Evolutionary conservation across 92 coral and sea anemone genomes (phyloP), one percentile per base, ranked within the genome.

Genomic region (Palythoa grandis): DNA sequence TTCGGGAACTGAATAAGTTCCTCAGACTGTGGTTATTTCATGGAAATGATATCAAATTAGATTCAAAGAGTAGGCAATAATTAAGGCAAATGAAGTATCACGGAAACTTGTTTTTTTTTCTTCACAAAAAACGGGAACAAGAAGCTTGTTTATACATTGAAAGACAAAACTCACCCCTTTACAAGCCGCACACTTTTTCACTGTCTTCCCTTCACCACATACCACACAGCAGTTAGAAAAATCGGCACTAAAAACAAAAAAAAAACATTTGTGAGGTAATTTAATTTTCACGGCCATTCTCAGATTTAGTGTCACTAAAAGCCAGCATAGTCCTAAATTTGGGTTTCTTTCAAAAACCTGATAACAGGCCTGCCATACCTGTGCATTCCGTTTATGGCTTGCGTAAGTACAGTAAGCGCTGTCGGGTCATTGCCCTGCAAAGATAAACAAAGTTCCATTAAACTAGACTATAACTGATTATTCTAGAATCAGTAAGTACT

Each of bases 311-410:
- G 7, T 63, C 20, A 2, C 19, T 19, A 63, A 7, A 5, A 7
- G 25, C 11, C 3, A 19, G 11, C 22, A 5, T 22, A 63, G 23
- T 8, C 8, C 23, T 23, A 9, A 63, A 63, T 7, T 29, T 5
- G 2, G 69, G 69, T 63, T n/a, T 63, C 10, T 8, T 63, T n/a
- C 4, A n/a, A 63, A 63, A 63, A 19, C 7, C 20, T 3, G 20
- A 61, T 8, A 2, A 40, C 52, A 19, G 13, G 57, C 37, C 29
- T 17, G 25, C 60, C 52, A 5, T 85, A 96, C 99, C 99, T 95
- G 75, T 95, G 98, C n/a, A 96, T 76, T 13, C 99, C 99, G 67
- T 96, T 96, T 39, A 96, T 89, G 17, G 91, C 92, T 84, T 96
- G 99, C 12, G 97, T 94, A 16, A 96, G 79, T 19, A 91, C 95